phyloP scores from a whole-genome alignment of 1,140 invertebrate species.

The Lanistes nyassanus region DNA sequence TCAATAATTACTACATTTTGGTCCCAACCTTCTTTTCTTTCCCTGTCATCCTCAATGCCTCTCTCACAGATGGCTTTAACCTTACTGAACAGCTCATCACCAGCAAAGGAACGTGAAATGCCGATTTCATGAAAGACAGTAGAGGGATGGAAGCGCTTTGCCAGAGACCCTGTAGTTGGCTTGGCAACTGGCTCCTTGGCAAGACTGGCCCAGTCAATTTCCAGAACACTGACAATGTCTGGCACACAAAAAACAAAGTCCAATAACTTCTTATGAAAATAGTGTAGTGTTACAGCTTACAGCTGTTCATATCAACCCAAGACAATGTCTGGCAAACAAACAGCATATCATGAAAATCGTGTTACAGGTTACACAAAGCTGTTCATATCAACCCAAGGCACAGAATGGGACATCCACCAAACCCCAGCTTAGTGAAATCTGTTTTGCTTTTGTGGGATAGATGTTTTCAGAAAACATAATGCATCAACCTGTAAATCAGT shows the following conservation, averaged over 20 bases:
- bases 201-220: slow-evolving; percentile 92
- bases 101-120: slow-evolving; percentile 54
- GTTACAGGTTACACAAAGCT: too few species aligned
- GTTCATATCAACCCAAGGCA: too few species aligned
- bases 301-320: too few species aligned
- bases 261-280: neutral
- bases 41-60: neutral
- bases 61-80: slow-evolving; percentile 44
- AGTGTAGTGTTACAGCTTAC: neutral
- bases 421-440: too few species aligned
- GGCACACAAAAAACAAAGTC: slow-evolving; percentile 7
- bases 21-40: too few species aligned
- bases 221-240: slow-evolving; percentile 85
- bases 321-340: too few species aligned
- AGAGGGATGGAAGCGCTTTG: slow-evolving; percentile 52
- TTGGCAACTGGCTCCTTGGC: slow-evolving; percentile 68
- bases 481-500: too few species aligned
- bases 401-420: too few species aligned
- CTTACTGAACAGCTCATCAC: slow-evolving; percentile 50
- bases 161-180: slow-evolving; percentile 41
- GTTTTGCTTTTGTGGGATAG: too few species aligned
- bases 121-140: slow-evolving; percentile 55
- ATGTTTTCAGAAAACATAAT: too few species aligned
- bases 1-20: too few species aligned
- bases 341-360: too few species aligned